Base-by-base conservation (phyloP, 2,113 vertebrate genomes). In the Chloroceryle aenea region DNA sequence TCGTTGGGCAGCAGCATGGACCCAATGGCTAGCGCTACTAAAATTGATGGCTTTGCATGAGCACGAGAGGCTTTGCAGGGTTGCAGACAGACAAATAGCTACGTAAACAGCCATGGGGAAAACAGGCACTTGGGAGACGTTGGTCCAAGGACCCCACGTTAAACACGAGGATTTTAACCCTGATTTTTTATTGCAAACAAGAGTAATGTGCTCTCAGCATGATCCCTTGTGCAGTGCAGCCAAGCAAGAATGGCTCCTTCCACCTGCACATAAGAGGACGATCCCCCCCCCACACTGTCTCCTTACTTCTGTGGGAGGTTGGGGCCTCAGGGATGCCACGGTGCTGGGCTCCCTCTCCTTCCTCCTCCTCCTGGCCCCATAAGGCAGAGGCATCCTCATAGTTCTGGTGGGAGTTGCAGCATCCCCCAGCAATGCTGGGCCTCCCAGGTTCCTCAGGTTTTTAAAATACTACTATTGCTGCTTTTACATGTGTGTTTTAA, bases 121-220 rank as follows among this genome's bases (percentile, higher is more conserved):
- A 58, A 48, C 1, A 4, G 45, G 43, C 9, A n/a, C 88, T 47
- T 4, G 1, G 13, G 47, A 38, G 21, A 58, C 0, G 0, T 19
- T 2, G 1, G 55, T 66, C 42, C 66, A 23, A 56, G 34, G 34
- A 43, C 20, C 50, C 50, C 2, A 3, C 0, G 2, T 36, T 85
- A 36, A 93, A 38, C 2, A 7, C 25, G 47, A 85, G 47, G 61
- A 64, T 66, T 85, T 72, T 1, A 87, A 61, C 40, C 45, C 72
- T 38, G 42, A 18, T 66, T 89, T 84, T 84, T 59, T 38, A 29
- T 6, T 14, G 68, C 67, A 40, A 81, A 73, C 43, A 42, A 84
- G 40, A 1, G 1, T 4, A 0, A 9, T 0, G 0, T 4, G 43
- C 82, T 67, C 38, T 47, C 0, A 0, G 59, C 6, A 20, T 2